Conservation (phyloP, 2,797 vertebrate genomes). For the Siniperca undulata region DNA sequence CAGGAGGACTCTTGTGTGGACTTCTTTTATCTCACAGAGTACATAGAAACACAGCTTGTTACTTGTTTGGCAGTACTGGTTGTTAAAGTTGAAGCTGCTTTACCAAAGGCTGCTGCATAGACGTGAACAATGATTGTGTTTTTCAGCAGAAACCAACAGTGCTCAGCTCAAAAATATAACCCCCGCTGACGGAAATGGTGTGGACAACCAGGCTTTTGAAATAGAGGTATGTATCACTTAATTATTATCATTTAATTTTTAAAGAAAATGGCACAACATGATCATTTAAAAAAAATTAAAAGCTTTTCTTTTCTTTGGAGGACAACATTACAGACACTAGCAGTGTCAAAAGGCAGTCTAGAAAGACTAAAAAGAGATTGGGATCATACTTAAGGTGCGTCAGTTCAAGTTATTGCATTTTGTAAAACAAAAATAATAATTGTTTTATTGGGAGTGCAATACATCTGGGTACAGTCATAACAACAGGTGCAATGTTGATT, state of each 20-base stretch:
- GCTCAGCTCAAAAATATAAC: conserved; percentile 44
- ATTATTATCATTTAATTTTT: background rate
- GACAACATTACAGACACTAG: conserved; percentile 35
- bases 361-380: conserved; percentile 58
- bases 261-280: background rate
- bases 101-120: conserved; percentile 17
- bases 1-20: conserved; percentile 20
- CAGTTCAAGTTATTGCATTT: conserved; percentile 14
- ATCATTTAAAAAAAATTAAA: background rate
- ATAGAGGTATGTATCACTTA: conserved; percentile 70
- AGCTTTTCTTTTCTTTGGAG: conserved; percentile 65
- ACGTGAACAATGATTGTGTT: conserved; percentile 54
- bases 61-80: conserved; percentile 30
- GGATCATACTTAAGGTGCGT: conserved; percentile 81
- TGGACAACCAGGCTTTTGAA: conserved; percentile 81
- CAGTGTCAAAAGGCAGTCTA: conserved; percentile 34
- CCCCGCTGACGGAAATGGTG: conserved; percentile 46
- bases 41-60: conserved; percentile 19
- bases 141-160: conserved; percentile 74
- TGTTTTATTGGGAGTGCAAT: background rate
- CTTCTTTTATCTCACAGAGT: conserved; percentile 37
- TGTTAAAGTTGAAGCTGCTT: conserved; percentile 35
- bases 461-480: background rate
- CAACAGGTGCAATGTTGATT: background rate
- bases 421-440: background rate